Base-by-base conservation (phyloP, 2,888 invertebrate genomes). In the Drosophila meridiana region DNA sequence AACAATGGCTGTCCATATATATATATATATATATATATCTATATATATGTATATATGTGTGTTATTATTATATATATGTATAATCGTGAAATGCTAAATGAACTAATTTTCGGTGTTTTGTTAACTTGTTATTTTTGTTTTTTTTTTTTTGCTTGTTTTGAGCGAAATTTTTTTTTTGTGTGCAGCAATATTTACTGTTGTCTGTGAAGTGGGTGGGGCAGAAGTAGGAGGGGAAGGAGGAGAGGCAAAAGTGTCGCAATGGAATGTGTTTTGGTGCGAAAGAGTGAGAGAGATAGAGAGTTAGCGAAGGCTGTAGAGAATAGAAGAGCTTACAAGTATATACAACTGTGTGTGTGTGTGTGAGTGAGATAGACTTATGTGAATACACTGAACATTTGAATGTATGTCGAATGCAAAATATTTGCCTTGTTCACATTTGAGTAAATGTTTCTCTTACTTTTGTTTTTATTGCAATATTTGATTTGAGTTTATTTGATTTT, bases 401-500 rank as follows among this genome's bases (percentile, higher is more conserved):
- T 53, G n/a, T 4, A 34, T 42, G 34, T 48, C 20, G 14, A 50
- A 62, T 60, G 80, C 83, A 78, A 78, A 86, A 79, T 79, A 78
- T 80, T 77, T 77, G 69, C 62, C 52, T 43, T 60, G 28, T 65
- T 70, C 14, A 47, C 47, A 42, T 71, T 69, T 74, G 8, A 42
- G 50, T 71, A 72, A 72, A 64, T 72, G 42, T 45, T 52, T 61
- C 32, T 42, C 7, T 32, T 28, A 14, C 7, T 69, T 61, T 53
- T 67, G 43, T 61, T 32, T 40, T 43, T 26, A n/a, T 28, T 38
- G 55, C 40, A 36, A 13, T 43, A 57, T 43, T 55, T 40, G 20
- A 43, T 32, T 43, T 43, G 42, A 48, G 5, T 36, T 58, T 20
- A 42, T 90, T 92, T 90, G 91, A 47, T 67, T 50, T 66, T 63